phyloP scores from a whole-genome alignment of 2,797 vertebrate species.

The Poecilia gillii region DNA sequence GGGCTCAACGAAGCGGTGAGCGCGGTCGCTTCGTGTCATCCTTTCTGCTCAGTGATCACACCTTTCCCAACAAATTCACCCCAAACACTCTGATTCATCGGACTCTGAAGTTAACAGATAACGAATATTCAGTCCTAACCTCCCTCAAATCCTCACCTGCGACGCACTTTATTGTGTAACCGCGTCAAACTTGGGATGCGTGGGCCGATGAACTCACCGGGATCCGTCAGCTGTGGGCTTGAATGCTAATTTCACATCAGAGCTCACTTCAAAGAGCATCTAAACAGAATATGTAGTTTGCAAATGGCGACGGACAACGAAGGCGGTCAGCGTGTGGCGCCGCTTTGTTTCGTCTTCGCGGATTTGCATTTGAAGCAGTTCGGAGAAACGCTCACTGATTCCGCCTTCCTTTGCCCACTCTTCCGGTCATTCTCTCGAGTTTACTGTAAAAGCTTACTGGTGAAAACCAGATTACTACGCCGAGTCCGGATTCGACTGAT shows the following conservation, averaged over 20 bases:
- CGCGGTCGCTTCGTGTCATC: conserved; percentile 13
- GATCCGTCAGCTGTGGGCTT: conserved; percentile 33
- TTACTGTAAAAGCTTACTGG: conserved; percentile 23
- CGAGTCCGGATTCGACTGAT: conserved; percentile 50
- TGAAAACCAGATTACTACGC: conserved; percentile 37
- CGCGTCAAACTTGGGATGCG: conserved; percentile 13
- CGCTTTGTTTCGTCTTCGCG: conserved; percentile 30
- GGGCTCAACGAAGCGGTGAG: conserved; percentile 90
- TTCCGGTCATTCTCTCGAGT: conserved; percentile 27
- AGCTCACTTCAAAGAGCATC: conserved; percentile 68
- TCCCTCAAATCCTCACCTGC: conserved; percentile 8
- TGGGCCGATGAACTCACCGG: conserved; percentile 23
- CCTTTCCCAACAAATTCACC: conserved; percentile 10
- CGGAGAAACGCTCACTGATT: conserved; percentile 8
- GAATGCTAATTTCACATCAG: conserved; percentile 65
- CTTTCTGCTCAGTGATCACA: background rate
- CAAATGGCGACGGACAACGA: conserved; percentile 56
- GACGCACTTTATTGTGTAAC: background rate
- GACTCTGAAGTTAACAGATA: conserved; percentile 8
- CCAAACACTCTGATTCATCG: conserved; percentile 1
- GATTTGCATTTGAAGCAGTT: conserved; percentile 42
- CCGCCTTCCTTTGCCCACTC: conserved; percentile 9
- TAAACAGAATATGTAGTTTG: conserved; percentile 53
- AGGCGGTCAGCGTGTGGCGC: conserved; percentile 26
- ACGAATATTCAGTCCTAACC: background rate